Conservation (phyloP, 2,113 vertebrate species). For the Paralichthys olivaceus region DNA sequence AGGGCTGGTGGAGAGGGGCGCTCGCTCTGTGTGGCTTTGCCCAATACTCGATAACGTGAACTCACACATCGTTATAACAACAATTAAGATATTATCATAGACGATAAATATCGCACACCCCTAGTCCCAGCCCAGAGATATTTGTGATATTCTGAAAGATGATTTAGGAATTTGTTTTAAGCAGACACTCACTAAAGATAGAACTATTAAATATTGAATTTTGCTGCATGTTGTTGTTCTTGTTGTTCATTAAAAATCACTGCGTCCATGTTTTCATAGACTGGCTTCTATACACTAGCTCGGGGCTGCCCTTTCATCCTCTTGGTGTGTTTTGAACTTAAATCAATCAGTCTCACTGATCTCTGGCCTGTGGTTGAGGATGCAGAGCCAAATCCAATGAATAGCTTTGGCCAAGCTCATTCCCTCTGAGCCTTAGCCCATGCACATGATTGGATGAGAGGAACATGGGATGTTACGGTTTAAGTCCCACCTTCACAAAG, state of each 20-base stretch:
- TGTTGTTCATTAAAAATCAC: background rate
- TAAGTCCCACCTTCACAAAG: slow-evolving; percentile 19
- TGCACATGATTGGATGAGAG: slow-evolving; percentile 57
- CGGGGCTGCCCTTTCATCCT: slow-evolving; percentile 20
- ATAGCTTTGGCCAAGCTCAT: slow-evolving; percentile 54
- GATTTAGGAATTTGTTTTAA: too few relatives aligned
- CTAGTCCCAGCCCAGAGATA: too few relatives aligned
- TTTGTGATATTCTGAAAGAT: background rate
- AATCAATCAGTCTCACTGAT: slow-evolving; percentile 56
- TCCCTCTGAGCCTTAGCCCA: slow-evolving; percentile 43
- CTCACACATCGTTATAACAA: too few relatives aligned
- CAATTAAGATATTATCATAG: too few relatives aligned
- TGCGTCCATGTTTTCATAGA: slow-evolving; percentile 5
- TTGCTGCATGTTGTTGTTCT: background rate
- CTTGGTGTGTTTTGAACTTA: slow-evolving; percentile 41
- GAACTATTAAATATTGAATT: background rate
- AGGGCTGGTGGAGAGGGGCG: too few relatives aligned
- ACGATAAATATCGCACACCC: too few relatives aligned
- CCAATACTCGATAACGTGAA: too few relatives aligned
- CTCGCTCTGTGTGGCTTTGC: too few relatives aligned
- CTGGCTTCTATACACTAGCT: background rate
- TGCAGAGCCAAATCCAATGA: slow-evolving; percentile 64
- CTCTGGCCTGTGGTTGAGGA: slow-evolving; percentile 43
- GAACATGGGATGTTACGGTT: background rate
- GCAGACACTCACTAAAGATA: background rate